Base-by-base conservation (phyloP, 2,113 vertebrate species). In the Telmatochromis brichardi region DNA sequence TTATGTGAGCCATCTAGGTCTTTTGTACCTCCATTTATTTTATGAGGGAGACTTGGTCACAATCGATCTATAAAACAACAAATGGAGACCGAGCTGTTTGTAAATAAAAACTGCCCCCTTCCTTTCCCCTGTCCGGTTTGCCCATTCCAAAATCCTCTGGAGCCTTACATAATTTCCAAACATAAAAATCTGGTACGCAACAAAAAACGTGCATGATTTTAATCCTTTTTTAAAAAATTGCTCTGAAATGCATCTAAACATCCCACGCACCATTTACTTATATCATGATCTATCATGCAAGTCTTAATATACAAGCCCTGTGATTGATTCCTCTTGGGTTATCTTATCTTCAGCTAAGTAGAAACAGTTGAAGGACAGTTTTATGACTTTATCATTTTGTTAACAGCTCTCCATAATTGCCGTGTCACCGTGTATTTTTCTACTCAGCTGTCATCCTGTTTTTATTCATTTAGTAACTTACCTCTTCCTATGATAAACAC, bases 321-420 rank as follows among this genome's bases (percentile, higher is more conserved):
- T 92, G 92, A 86, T 40, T 81, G 82, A 90, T 92, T 93, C 84
- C 80, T 76, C 73, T 37, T 9, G 26, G 55, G 82, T 89, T 88
- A 90, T 91, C 88, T 91, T 82, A 83, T 92, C 89, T 63, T 6
- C 50, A 68, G 58, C 76, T 88, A 91, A 93, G 90, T 91, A 90
- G 85, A 93, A 92, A 87, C 92, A 87, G 90, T 87, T 91, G 92
- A 94, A 89, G 85, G 89, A 90, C 84, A 81, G 76, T 91, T 60
- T 90, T n/a, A 89, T 89, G 86, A 88, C 51, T 82, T 90, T 87
- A 89, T 83, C 33, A 23, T 92, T 94, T 92, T 81, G 51, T 88
- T 94, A 89, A 88, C 88, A 87, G 84, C 84, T 90, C 83, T 73
- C 47, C 80, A 87, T 93, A 87, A 88, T 84, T 76, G 68, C 82